phyloP scores from a whole-genome alignment of 2,888 invertebrate genomes.

The Agonopterix heracliana region DNA sequence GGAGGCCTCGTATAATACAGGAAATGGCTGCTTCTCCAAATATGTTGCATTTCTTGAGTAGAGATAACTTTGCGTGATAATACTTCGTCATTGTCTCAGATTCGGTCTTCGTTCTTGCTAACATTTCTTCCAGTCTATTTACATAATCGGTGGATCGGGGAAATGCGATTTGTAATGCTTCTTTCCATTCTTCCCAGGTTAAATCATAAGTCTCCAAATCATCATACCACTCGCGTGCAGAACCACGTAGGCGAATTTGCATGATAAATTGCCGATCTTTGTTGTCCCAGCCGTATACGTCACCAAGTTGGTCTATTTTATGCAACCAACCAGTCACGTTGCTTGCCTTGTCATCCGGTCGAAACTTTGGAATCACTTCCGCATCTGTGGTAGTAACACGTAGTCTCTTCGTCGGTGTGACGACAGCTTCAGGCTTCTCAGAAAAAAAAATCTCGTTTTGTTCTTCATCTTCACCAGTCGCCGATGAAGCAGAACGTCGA shows the following conservation, averaged over 20 bases:
- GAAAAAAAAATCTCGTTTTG: not conserved
- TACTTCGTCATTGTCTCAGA: conserved; percentile 30
- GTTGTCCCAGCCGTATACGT: conserved; percentile 21
- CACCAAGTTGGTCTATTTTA: conserved; percentile 27
- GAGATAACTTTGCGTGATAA: conserved; percentile 22
- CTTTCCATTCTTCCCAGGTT: conserved; percentile 28
- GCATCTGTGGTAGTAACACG: conserved; percentile 52
- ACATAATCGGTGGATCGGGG: conserved; percentile 25
- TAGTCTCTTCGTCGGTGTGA: not conserved
- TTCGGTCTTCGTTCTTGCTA: conserved; percentile 19
- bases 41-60: conserved; percentile 21
- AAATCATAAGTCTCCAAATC: conserved; percentile 20
- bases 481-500: not conserved
- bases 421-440: not conserved
- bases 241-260: conserved; percentile 21
- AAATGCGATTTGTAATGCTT: conserved; percentile 14
- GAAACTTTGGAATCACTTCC: conserved; percentile 16
- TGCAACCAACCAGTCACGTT: conserved; percentile 21
- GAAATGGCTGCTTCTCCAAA: conserved; percentile 16
- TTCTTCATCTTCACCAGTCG: not conserved
- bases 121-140: conserved; percentile 24
- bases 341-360: conserved; percentile 13
- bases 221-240: conserved; percentile 23
- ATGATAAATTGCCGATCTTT: conserved; percentile 15
- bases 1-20: conserved; percentile 19